A percentile compares a stretch with the other conserved stretches of the same genome.
Conservation (phyloP, 2,797 vertebrate species). For the Sebastes goodei region DNA sequence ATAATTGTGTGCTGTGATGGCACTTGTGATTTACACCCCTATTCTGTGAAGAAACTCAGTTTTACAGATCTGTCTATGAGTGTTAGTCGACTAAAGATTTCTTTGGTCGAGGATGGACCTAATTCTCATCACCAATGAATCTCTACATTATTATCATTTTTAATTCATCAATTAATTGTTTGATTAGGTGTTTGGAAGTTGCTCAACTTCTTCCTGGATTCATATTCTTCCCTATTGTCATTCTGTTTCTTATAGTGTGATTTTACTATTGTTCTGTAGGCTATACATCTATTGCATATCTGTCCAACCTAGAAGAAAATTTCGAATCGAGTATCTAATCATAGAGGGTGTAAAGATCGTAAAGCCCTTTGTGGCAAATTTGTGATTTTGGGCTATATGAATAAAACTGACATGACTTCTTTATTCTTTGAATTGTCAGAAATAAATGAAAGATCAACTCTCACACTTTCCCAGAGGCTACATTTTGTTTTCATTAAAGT, state of each 20-base stretch:
- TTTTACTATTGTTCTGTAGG: neutral
- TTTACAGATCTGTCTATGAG: rapidly evolving
- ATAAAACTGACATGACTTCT: neutral
- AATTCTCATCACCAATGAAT: neutral
- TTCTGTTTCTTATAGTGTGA: neutral
- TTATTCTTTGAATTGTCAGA: neutral
- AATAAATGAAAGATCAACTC: neutral
- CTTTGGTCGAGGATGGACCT: no score
- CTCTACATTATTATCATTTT: neutral
- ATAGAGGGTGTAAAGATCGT: neutral
- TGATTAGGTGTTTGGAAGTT: neutral
- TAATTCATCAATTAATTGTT: neutral
- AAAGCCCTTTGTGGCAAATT: neutral
- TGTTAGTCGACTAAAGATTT: no score
- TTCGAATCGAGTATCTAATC: neutral
- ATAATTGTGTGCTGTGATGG: no score
- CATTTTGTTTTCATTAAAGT: neutral
- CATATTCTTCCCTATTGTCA: neutral
- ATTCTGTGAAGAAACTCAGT: no score
- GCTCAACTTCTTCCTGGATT: no score
- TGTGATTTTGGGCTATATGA: neutral
- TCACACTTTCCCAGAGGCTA: neutral
- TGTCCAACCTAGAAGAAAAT: no score
- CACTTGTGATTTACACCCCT: no score
- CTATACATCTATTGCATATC: neutral